These are phyloP conservation scores for Lampropteryx suffumata DNA, from an alignment of 2,888 invertebrate species.

Conservation along the genomic window DNA sequence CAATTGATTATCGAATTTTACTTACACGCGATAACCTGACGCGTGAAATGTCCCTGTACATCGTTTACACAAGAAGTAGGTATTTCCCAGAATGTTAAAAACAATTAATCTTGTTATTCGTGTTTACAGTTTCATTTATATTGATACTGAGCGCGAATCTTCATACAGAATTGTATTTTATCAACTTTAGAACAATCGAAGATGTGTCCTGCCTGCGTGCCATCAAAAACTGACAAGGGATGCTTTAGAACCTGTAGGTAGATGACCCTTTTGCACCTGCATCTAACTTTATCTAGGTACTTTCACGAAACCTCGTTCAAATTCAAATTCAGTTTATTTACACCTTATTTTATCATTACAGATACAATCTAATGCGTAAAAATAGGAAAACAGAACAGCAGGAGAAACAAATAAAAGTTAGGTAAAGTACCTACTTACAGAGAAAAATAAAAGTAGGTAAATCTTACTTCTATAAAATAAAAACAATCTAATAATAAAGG, in stretches of 20 bases:
- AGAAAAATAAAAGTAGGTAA: too few relatives aligned
- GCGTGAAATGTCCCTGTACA: slow-evolving; percentile 3
- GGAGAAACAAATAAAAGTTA: too few relatives aligned
- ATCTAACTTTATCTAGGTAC: slow-evolving; percentile 25
- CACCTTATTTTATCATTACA: too few relatives aligned
- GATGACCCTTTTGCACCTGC: slow-evolving; percentile 16
- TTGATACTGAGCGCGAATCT: slow-evolving; percentile 9
- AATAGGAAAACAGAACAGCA: too few relatives aligned
- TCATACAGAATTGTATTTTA: slow-evolving; percentile 17
- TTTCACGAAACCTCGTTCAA: slow-evolving; percentile 80
- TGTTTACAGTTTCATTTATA: neutral
- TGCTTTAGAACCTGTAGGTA: slow-evolving; percentile 11
- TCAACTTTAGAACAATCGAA: slow-evolving; percentile 9
- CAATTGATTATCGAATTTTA: neutral
- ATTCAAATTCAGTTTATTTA: too few relatives aligned
- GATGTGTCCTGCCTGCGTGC: slow-evolving; percentile 25
- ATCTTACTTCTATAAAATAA: too few relatives aligned
- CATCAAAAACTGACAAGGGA: slow-evolving; percentile 16
- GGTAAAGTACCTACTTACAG: too few relatives aligned
- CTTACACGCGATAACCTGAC: neutral
- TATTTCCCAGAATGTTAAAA: neutral
- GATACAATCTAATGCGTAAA: too few relatives aligned
- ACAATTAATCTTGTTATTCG: neutral
- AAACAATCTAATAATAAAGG: too few relatives aligned
- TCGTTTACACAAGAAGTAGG: neutral